These are phyloP conservation scores for Lamellibrachia luymesi DNA, from an alignment of 1,140 invertebrate species.

Conservation along the genomic window DNA sequence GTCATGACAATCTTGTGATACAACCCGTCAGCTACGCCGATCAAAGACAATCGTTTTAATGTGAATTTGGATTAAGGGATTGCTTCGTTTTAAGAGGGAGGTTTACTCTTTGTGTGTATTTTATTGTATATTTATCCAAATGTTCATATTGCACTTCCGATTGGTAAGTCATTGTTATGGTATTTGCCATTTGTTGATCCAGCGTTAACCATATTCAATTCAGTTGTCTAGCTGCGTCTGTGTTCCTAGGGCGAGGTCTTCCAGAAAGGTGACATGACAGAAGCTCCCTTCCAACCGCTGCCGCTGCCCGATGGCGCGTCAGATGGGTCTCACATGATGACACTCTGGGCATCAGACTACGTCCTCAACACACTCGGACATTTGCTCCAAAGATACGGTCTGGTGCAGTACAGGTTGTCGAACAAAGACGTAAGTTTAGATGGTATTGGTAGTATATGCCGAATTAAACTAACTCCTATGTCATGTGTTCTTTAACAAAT, in stretches of 20 bases:
- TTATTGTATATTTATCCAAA: not conserved
- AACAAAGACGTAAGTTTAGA: not conserved
- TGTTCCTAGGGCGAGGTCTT: not conserved
- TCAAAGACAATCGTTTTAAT: no score
- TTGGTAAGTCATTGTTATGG: not conserved
- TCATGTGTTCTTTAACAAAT: not conserved
- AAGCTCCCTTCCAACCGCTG: not conserved
- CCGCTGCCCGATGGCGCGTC: not conserved
- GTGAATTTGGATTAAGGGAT: no score
- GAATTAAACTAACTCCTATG: not conserved
- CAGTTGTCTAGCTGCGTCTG: not conserved
- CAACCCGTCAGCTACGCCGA: no score
- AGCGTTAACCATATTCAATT: not conserved
- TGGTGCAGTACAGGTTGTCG: not conserved
- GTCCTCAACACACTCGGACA: not conserved
- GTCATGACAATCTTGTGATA: no score
- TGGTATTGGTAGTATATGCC: no score
- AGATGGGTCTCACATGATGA: not conserved
- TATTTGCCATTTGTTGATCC: not conserved
- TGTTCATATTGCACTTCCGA: not conserved
- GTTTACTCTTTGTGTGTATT: not conserved
- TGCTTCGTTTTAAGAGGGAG: no score
- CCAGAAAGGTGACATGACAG: not conserved
- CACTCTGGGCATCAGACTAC: not conserved
- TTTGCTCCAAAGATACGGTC: not conserved